phyloP scores from a whole-genome alignment of 2,113 vertebrate genomes.

The Phrynocephalus versicolor region DNA sequence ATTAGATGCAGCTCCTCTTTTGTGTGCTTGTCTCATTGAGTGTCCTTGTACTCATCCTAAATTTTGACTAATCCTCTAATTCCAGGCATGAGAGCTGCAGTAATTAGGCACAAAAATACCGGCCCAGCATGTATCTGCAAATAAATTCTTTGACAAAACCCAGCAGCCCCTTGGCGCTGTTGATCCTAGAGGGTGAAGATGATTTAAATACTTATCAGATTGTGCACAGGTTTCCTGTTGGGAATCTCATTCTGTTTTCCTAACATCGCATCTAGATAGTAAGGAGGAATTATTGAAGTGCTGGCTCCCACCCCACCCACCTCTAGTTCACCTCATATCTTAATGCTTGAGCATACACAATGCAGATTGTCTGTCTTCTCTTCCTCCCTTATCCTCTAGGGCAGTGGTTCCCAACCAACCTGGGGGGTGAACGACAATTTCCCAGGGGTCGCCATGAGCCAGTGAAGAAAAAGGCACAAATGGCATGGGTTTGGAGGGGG shows the following conservation, averaged over 20 bases:
- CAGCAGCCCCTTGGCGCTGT: slow-evolving; percentile 44
- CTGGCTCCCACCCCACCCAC: slow-evolving; percentile 2
- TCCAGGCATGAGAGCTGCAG: slow-evolving; percentile 5
- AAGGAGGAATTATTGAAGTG: slow-evolving; percentile 3
- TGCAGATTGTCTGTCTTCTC: not conserved
- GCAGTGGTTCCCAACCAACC: too few species aligned
- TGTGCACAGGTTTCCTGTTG: slow-evolving; percentile 22
- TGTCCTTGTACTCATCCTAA: slow-evolving; percentile 57
- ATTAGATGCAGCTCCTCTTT: slow-evolving; percentile 23
- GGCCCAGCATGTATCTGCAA: slow-evolving; percentile 25
- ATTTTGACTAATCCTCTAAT: slow-evolving; percentile 49
- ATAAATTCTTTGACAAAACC: slow-evolving; percentile 57
- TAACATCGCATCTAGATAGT: slow-evolving; percentile 14
- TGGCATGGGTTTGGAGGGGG: too few species aligned
- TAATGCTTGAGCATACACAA: not conserved
- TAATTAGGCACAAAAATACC: slow-evolving; percentile 49
- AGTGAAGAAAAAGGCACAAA: too few species aligned
- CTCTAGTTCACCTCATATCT: slow-evolving; percentile 21
- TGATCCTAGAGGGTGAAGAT: slow-evolving; percentile 55
- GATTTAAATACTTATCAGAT: slow-evolving; percentile 58
- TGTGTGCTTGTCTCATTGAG: slow-evolving; percentile 45
- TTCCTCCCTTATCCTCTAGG: not conserved
- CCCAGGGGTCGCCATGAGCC: too few species aligned
- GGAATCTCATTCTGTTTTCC: slow-evolving; percentile 55
- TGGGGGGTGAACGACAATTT: too few species aligned